These are phyloP conservation scores for Cordilura impudica DNA, from an alignment of 2,888 invertebrate species.

Conservation along the genomic window DNA sequence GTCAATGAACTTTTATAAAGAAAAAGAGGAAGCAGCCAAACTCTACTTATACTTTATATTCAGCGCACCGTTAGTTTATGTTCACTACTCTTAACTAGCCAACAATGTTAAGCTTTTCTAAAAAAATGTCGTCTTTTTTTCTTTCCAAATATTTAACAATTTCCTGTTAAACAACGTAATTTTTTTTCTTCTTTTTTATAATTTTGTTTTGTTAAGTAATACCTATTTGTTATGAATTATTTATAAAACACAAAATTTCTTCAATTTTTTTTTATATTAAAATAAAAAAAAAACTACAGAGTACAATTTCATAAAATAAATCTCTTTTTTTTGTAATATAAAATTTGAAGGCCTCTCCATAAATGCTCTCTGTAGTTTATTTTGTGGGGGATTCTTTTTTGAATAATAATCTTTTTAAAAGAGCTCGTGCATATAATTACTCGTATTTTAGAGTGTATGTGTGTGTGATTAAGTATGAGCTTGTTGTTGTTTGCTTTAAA, in stretches of 20 bases:
- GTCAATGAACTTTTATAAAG: conserved; percentile 28
- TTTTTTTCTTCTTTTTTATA: background rate
- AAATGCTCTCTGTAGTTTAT: background rate
- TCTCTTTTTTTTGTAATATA: background rate
- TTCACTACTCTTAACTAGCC: background rate
- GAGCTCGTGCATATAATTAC: conserved; percentile 61
- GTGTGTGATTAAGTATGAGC: conserved; percentile 14
- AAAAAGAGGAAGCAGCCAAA: background rate
- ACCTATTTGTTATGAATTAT: conserved; percentile 44
- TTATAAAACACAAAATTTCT: conserved; percentile 9
- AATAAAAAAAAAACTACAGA: no score
- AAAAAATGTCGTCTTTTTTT: background rate
- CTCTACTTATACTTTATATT: background rate
- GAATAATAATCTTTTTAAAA: conserved; percentile 65
- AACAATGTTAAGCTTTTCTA: conserved; percentile 3
- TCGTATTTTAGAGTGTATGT: conserved; percentile 16
- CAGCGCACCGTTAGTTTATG: background rate
- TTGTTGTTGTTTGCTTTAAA: background rate
- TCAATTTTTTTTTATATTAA: background rate
- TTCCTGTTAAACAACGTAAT: conserved; percentile 50
- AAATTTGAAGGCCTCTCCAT: conserved; percentile 54
- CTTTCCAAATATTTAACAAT: conserved; percentile 14
- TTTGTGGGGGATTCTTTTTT: conserved; percentile 61
- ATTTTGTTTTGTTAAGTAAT: conserved; percentile 37
- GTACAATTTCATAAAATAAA: background rate